Percentiles rank a stretch among this genome's conserved stretches.
Evolutionary conservation across 2,888 invertebrate species (phyloP).

Genomic region (Trichopria drosophilae): DNA sequence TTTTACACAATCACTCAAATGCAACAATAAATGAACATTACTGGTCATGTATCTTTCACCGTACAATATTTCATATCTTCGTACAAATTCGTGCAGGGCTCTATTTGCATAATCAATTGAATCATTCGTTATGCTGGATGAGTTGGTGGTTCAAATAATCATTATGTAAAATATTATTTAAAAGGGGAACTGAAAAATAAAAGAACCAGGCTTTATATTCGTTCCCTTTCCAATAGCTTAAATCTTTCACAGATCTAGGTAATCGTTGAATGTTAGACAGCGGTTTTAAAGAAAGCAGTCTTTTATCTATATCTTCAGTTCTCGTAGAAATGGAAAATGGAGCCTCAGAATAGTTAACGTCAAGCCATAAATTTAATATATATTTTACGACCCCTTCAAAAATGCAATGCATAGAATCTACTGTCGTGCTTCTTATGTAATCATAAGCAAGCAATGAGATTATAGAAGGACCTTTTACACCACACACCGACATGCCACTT

Average conservation of each 20-base stretch:
- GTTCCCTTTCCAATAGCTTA: conserved; percentile 25
- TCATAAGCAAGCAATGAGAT: conserved; percentile 17
- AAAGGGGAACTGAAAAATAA: conserved; percentile 22
- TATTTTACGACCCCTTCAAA: conserved; percentile 21
- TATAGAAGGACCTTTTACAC: conserved; percentile 25
- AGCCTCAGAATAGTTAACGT: conserved; percentile 3
- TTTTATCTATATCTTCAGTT: too few relatives aligned
- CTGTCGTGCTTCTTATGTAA: conserved; percentile 11
- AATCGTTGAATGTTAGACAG: conserved; percentile 10
- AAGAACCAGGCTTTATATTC: conserved; percentile 27
- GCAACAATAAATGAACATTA: conserved; percentile 15
- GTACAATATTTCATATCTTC: neutral
- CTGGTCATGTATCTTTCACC: neutral
- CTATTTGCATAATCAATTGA: conserved; percentile 10
- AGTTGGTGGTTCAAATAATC: conserved; percentile 19
- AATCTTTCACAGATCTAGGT: conserved; percentile 19
- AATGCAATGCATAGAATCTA: conserved; percentile 28
- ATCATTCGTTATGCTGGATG: conserved; percentile 3
- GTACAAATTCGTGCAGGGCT: conserved; percentile 3
- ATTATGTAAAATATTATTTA: conserved; percentile 12
- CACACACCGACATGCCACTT: conserved; percentile 4
- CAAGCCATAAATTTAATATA: conserved; percentile 20
- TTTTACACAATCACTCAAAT: conserved; percentile 19
- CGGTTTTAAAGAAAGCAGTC: too few relatives aligned
- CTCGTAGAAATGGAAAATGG: too few relatives aligned